Base-by-base conservation (phyloP, 2,888 invertebrate species). In the Cephus rjabovi region DNA sequence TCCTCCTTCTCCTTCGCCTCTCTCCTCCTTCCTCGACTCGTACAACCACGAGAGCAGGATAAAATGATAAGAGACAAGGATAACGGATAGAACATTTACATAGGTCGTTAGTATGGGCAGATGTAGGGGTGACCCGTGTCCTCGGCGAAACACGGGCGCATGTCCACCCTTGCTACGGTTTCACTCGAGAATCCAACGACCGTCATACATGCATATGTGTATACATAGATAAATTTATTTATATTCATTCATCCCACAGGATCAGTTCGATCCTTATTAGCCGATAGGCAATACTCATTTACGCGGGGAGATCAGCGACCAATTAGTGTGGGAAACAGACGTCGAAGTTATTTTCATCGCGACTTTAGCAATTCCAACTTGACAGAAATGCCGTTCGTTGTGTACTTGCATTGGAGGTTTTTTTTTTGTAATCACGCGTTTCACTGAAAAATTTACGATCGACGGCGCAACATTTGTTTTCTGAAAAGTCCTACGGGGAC, bases 31-130 rank as follows among this genome's bases (percentile, higher is more conserved):
- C 81, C 77, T 75, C 40, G 75, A 71, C 71, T 31, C 71, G 71
- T 23, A 34, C 71, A 34, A 12, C 71, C 31, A 71, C 6, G 31
- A 11, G 34, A 73, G 34, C 76, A 76, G 79, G 78, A 82, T 87
- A 85, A 87, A 89, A 90, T 89, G 90, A 91, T 91, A 90, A 90
- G 90, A 84, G 88, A 89, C 87, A 86, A 87, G 89, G 89, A 90
- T 89, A 89, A 90, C 87, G 84, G 87, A 89, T 86, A 86, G 87
- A 88, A 87, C 87, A 89, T 90, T 90, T 89, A 89, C 90, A 89
- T 89, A 88, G 88, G 88, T 90, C 89, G 90, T 90, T 90, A 90
- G 89, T 89, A 87, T 87, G 84, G 83, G 82, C 83, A 79, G 83
- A 84, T 83, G 84, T 83, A 81, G 83, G 40, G 68, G 76, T 56